Conservation (phyloP, 2,113 vertebrate genomes). For the Upupa epops region DNA sequence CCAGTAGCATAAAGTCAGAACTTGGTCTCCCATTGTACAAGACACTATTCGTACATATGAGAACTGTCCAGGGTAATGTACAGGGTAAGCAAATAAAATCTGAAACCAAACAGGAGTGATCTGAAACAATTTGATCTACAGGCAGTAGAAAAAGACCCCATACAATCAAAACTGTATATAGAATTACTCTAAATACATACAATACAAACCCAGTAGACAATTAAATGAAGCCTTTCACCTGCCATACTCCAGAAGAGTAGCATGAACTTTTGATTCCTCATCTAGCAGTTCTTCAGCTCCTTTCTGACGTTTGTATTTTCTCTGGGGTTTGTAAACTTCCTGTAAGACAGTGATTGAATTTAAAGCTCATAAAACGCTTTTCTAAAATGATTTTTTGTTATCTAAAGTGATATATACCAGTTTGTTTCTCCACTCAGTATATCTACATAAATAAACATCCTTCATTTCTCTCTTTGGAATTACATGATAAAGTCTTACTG, state of each 20-base stretch:
- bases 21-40: not conserved
- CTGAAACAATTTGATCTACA: not conserved
- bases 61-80: not conserved
- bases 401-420: not conserved
- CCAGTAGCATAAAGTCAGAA: not conserved
- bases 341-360: conserved; percentile 52
- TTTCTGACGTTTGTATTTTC: conserved; percentile 88
- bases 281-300: conserved; percentile 86
- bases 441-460: not conserved
- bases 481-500: not conserved
- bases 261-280: conserved; percentile 93
- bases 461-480: not conserved
- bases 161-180: not conserved
- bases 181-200: not conserved
- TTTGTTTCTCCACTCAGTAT: not conserved
- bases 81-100: not conserved
- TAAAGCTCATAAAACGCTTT: not conserved
- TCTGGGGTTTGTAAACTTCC: conserved; percentile 93
- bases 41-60: not conserved
- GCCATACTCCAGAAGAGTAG: conserved; percentile 93
- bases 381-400: not conserved
- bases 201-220: not conserved
- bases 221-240: conserved; percentile 75
- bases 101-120: not conserved
- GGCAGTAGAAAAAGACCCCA: not conserved